Base-by-base conservation (phyloP, 2,113 vertebrate genomes). In the Pomatostomus ruficeps region DNA sequence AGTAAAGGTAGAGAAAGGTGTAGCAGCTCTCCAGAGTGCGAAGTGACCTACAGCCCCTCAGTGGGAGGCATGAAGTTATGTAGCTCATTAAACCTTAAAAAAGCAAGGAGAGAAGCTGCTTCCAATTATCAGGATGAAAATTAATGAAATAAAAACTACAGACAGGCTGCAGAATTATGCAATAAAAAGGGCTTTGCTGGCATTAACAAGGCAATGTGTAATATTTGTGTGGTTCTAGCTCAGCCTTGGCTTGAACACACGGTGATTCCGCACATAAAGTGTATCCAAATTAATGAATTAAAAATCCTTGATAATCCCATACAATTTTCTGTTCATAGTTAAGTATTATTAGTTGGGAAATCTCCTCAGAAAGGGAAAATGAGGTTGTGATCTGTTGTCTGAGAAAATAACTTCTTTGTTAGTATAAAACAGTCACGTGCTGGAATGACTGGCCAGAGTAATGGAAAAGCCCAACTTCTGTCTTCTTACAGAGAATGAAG, bases 41-140 rank as follows among this genome's bases (percentile, higher is more conserved):
- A 97, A 91, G 91, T 59, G 93, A 96, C 76, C 89, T 97, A 92
- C 62, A 97, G 95, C 85, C 94, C 96, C 96, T 89, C 91, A 74
- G 95, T 97, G 97, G 98, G 97, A 97, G 95, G 95, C 86, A 93
- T 33, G 95, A 96, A 51, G 94, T 97, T 97, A 97, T 97, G 95
- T 97, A 97, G 97, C 96, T 98, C 96, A 98, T 98, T 98, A 98
- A 98, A 98, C 62, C 95, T 96, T 96, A 96, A 93, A 96, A 97
- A 97, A 97, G 94, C 97, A 97, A 91, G 38, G 81, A 81, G 91
- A 94, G 96, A 98, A 98, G 96, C 98, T 98, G 97, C 97, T 98
- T 98, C 96, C 89, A 98, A 98, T 98, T 98, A 98, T 96, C 95
- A 97, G 97, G 97, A 98, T 98, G 97, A 98, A 98, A 97, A 97